Conservation (phyloP, 2,797 vertebrate genomes). For the Meriones psammophilus region DNA sequence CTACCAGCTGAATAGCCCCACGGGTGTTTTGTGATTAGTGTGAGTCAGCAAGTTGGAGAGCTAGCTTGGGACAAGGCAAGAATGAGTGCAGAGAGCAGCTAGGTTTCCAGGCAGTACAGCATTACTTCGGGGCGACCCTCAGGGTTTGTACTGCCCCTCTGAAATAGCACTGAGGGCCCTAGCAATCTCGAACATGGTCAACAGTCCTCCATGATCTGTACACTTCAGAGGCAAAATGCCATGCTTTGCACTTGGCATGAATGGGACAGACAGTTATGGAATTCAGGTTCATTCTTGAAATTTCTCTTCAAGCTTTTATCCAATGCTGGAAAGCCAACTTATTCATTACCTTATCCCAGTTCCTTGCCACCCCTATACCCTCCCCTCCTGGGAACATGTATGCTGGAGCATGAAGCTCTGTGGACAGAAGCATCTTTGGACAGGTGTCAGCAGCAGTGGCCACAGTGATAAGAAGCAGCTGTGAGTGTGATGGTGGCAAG, state of each 20-base stretch:
- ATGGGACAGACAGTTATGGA: not conserved
- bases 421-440: not conserved
- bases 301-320: not conserved
- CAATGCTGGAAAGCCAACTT: not conserved
- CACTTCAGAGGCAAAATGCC: not conserved
- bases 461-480: not conserved
- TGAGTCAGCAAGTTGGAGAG: not conserved
- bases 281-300: not conserved
- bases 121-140: not conserved
- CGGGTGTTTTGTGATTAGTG: not conserved
- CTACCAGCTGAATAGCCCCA: not conserved
- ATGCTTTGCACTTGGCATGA: not conserved
- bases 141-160: not conserved
- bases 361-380: too few relatives aligned
- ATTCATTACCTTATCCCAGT: not conserved
- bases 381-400: rapidly evolving
- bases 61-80: not conserved
- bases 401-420: not conserved
- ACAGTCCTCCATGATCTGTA: not conserved
- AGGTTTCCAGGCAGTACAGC: not conserved
- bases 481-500: not conserved
- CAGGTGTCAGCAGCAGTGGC: not conserved
- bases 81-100: rapidly evolving
- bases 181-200: not conserved
- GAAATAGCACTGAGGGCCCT: not conserved